A percentile compares a stretch with the other conserved stretches of the same genome.
Evolutionary conservation across 2,888 invertebrate genomes (phyloP).

Genomic region (Apantesis nais): DNA sequence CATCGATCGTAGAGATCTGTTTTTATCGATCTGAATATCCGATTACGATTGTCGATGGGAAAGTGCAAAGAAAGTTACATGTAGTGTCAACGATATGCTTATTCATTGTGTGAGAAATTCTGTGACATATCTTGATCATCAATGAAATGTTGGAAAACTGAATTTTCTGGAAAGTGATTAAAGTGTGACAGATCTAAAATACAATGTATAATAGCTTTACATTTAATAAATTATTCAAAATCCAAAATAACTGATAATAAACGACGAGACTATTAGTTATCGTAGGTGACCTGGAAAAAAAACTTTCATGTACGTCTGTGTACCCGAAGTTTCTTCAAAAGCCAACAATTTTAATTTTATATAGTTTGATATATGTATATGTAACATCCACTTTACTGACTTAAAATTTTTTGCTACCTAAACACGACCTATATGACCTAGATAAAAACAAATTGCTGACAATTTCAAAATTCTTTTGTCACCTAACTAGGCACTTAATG

Average conservation of each 20-base stretch:
- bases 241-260: neutral
- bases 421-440: neutral
- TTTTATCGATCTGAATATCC: constrained; percentile 65
- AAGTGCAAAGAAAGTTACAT: constrained; percentile 66
- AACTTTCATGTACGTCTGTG: neutral
- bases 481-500: neutral
- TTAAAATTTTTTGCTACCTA: neutral
- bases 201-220: neutral
- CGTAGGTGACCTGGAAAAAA: neutral
- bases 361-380: neutral
- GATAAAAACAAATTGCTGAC: neutral
- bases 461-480: neutral
- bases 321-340: neutral
- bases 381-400: neutral
- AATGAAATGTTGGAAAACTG: neutral
- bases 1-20: constrained; percentile 74
- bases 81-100: constrained; percentile 29
- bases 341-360: neutral
- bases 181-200: neutral
- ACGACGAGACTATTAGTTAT: too few relatives aligned
- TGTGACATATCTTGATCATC: constrained; percentile 20
- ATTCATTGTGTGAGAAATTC: constrained; percentile 29
- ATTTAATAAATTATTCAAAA: neutral
- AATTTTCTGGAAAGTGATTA: constrained; percentile 2
- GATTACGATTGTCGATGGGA: constrained; percentile 70